phyloP scores from a whole-genome alignment of 2,113 vertebrate genomes.

The Pterophyllum scalare region DNA sequence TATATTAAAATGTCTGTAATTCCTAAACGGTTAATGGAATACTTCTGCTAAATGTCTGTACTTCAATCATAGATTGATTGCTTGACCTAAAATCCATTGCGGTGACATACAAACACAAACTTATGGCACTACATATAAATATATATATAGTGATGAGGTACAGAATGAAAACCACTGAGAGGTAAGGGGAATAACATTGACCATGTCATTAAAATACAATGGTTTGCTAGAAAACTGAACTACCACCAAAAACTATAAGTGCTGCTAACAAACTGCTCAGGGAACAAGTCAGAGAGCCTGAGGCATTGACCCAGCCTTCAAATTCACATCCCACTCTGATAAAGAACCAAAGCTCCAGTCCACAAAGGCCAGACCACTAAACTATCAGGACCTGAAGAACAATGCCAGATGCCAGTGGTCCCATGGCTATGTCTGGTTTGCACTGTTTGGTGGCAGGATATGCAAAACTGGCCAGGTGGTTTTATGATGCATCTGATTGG shows the following conservation, averaged over 20 bases:
- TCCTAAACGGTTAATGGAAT: background rate
- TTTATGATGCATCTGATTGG: background rate
- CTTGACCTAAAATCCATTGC: too few species aligned
- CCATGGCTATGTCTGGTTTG: background rate
- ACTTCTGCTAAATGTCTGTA: background rate
- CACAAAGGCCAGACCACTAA: background rate
- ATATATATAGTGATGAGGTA: background rate
- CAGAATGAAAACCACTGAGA: background rate
- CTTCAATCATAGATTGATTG: background rate
- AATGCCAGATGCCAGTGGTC: background rate
- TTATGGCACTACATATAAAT: background rate
- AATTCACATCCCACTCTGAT: background rate
- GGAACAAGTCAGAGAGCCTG: background rate
- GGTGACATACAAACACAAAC: background rate
- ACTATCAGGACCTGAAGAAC: background rate
- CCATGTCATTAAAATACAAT: background rate
- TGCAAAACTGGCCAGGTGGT: background rate
- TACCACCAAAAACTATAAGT: background rate
- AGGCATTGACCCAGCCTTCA: background rate
- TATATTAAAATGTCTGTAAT: background rate
- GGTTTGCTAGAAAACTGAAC: background rate
- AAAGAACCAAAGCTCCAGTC: accelerated
- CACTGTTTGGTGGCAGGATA: background rate
- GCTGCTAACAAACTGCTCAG: background rate
- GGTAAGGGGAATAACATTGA: background rate